phyloP scores from a whole-genome alignment of 2,113 vertebrate genomes.

The Bubo bubo region DNA sequence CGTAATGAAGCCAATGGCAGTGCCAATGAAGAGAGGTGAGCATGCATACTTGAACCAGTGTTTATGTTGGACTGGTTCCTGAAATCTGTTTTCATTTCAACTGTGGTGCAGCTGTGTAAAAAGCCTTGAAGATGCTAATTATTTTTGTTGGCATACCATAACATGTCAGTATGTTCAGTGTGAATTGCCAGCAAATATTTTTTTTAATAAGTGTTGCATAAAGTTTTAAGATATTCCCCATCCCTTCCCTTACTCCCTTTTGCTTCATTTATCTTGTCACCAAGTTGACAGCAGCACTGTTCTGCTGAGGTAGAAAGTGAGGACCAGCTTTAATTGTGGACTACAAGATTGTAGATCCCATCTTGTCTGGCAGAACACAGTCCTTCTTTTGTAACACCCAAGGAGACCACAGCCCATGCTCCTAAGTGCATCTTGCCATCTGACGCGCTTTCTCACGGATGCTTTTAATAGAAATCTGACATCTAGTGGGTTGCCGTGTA shows the following conservation, averaged over 20 bases:
- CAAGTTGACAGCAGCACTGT: not conserved
- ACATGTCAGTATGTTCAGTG: conserved; percentile 32
- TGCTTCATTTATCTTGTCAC: not conserved
- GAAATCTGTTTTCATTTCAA: conserved; percentile 48
- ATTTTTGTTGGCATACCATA: conserved; percentile 31
- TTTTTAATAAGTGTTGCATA: not conserved
- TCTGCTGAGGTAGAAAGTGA: not conserved
- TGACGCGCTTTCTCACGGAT: not conserved
- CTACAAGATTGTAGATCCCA: not conserved
- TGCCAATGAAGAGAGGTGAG: conserved; percentile 44
- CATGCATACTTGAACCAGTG: not conserved
- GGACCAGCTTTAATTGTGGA: not conserved
- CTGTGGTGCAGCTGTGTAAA: conserved; percentile 25
- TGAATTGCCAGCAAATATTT: not conserved
- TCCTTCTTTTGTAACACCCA: not conserved
- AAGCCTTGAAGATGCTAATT: conserved; percentile 61
- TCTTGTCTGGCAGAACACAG: not conserved
- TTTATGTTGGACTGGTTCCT: conserved; percentile 42
- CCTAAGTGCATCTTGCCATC: not conserved
- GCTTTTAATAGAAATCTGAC: not conserved
- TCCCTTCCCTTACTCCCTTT: not conserved
- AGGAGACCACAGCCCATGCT: not conserved
- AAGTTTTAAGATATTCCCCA: not conserved
- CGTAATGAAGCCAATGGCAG: not conserved
- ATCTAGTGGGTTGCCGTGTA: not conserved